phyloP scores from a whole-genome alignment of 2,888 invertebrate genomes.

The Atethmia centrago region DNA sequence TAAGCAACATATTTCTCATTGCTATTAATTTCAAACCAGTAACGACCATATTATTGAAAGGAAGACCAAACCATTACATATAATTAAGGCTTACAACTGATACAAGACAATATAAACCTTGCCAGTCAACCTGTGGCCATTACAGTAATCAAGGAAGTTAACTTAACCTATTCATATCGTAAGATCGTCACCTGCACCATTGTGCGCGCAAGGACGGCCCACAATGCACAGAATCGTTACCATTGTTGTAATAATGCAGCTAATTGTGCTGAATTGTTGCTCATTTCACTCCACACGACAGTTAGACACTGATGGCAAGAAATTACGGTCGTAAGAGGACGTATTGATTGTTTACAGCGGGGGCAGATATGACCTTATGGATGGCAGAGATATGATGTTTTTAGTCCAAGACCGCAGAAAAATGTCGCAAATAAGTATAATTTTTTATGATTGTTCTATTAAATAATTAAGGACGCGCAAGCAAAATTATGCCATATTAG shows the following conservation, averaged over 20 bases:
- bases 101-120: conserved; percentile 58
- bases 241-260: conserved; percentile 68
- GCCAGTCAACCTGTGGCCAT: conserved; percentile 52
- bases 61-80: conserved; percentile 40
- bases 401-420: conserved; percentile 40
- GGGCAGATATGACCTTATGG: conserved; percentile 17
- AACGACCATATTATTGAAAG: conserved; percentile 17
- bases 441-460: conserved; percentile 29
- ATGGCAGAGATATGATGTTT: conserved; percentile 1
- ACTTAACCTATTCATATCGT: conserved; percentile 59
- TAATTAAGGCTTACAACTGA: conserved; percentile 46
- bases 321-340: conserved; percentile 50
- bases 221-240: conserved; percentile 71
- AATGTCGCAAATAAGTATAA: conserved; percentile 12
- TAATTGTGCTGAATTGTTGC: conserved; percentile 69
- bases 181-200: conserved; percentile 72
- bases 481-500: conserved; percentile 47
- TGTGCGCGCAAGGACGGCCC: conserved; percentile 69
- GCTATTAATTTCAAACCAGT: not conserved
- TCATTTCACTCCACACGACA: conserved; percentile 61
- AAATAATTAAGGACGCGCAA: conserved; percentile 39
- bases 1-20: not conserved
- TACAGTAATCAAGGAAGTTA: conserved; percentile 73
- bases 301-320: conserved; percentile 57
- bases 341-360: conserved; percentile 57